phyloP scores from a whole-genome alignment of 1,140 invertebrate species.

The Leptonema lineaticorne region DNA sequence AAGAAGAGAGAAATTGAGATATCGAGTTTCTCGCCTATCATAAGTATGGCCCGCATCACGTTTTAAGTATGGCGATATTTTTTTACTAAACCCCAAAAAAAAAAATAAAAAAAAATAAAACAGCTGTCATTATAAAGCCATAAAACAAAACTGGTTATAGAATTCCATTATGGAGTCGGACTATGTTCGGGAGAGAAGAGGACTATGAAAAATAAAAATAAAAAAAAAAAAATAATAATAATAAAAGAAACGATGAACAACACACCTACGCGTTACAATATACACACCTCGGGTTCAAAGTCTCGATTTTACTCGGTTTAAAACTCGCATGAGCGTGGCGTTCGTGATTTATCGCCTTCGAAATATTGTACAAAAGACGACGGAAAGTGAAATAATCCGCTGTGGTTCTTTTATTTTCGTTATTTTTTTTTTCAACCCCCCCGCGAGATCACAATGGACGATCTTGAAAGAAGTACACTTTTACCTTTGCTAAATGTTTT shows the following conservation, averaged over 20 bases:
- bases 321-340: neutral
- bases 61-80: conserved; percentile 8
- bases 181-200: no score
- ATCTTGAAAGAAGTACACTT: no score
- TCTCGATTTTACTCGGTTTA: neutral
- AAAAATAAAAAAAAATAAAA: neutral
- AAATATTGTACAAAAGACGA: neutral
- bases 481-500: neutral
- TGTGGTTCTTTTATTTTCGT: conserved; percentile 6
- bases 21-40: conserved; percentile 24
- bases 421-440: neutral
- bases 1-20: conserved; percentile 39
- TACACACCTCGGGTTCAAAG: neutral
- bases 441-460: neutral
- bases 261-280: neutral
- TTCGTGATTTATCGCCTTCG: conserved; percentile 10
- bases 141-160: conserved; percentile 14
- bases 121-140: conserved; percentile 20
- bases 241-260: no score
- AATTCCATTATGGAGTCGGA: conserved; percentile 7
- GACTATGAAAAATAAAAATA: no score
- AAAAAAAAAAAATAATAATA: no score
- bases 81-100: neutral
- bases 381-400: conserved; percentile 13
- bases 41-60: neutral